Evolutionary conservation across 1,140 invertebrate species (phyloP), one percentile per base, ranked within the genome.

Genomic region (Pseudoatta argentina): DNA sequence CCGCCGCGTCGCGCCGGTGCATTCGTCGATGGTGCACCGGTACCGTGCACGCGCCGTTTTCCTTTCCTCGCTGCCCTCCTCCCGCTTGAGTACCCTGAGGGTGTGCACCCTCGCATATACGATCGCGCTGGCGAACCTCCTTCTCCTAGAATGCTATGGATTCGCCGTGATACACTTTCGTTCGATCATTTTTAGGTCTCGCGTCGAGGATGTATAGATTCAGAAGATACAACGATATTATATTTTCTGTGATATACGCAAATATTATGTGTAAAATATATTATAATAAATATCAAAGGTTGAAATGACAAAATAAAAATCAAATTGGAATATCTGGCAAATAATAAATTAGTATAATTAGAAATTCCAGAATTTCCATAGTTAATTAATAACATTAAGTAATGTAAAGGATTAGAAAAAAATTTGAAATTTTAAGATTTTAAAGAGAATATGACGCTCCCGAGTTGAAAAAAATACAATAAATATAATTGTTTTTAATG

Each of bases 11-110:
- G 39, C 39, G 39, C 39, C 39, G 39, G 8, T 44, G 39, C 39
- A 44, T 30, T 55, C 30, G 73, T 83, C 59, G 77, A 67, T 69
- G 67, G 34, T 82, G 79, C 53, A 87, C 85, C 30, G 30, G 53
- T 59, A 67, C 76, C 55, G 24, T 10, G 30, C 53, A 87, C 85
- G 59, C 66, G 73, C 76, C 55, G 24, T 10, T 55, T 48, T 34
- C 24, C n/a, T 34, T 51, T 14, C 24, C n/a, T 30, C 55, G 14
- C 8, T 21, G 7, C 30, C 55, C 14, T 16, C 5, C 12, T 21
- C 16, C 16, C 51, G 8, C 5, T 24, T 18, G 27, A 4, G 4
- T 39, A 30, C 2, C n/a, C 39, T 14, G 18, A 24, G 24, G 39
- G 39, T 18, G 39, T 6, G 16, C 18, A 77, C 30, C 75, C 39